Conservation (phyloP, 2,797 vertebrate genomes). For the Pelochelys cantorii region DNA sequence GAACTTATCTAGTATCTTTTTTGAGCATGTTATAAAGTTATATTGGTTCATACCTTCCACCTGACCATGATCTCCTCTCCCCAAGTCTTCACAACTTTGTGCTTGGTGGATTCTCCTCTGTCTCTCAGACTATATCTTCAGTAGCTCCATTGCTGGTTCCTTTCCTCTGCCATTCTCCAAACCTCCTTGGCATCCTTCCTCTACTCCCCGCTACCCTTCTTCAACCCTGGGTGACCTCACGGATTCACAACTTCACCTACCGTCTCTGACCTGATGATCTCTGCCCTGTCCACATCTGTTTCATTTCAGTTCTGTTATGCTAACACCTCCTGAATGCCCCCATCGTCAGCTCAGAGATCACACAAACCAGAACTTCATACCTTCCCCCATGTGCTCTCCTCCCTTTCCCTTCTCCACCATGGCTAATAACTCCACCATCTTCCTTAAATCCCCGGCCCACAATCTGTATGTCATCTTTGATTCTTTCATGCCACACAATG, state of each 20-base stretch:
- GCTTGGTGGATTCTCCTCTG: not conserved
- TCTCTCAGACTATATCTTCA: not conserved
- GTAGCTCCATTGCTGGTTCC: constrained; percentile 4
- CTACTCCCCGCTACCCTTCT: not conserved
- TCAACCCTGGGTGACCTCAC: not conserved
- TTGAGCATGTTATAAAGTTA: not conserved
- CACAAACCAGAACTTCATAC: not conserved
- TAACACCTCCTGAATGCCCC: not conserved
- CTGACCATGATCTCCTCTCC: not conserved
- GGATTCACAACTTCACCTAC: not conserved
- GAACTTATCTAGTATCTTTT: not conserved
- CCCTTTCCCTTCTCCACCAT: not conserved
- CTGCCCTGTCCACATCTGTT: not conserved
- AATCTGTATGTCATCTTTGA: not conserved
- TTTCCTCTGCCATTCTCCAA: not conserved
- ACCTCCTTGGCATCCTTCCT: not conserved
- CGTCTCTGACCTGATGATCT: not conserved
- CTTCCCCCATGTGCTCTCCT: not conserved
- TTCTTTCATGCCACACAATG: not conserved
- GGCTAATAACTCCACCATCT: not conserved
- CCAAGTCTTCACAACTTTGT: not conserved
- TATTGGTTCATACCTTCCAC: not conserved
- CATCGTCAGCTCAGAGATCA: not conserved
- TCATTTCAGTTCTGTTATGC: not conserved
- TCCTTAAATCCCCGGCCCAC: not conserved